Evolutionary conservation across 2,797 vertebrate species (phyloP).

Genomic region (Neoniphon sammara): DNA sequence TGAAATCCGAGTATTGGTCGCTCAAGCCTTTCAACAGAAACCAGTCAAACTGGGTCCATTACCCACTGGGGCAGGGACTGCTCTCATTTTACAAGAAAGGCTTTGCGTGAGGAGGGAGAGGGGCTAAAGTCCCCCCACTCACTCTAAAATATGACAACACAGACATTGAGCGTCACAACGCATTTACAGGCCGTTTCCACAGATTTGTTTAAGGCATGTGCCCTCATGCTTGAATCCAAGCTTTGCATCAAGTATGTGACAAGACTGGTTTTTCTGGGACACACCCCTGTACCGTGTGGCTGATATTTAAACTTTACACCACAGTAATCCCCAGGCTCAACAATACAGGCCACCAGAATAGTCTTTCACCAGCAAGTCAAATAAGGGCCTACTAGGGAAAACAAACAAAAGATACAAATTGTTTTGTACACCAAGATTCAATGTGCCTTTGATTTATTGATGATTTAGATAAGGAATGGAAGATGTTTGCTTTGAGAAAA

Average conservation of each 20-base stretch:
- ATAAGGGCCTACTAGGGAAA: neutral
- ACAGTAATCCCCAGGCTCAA: constrained; percentile 10
- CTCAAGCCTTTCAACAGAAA: constrained; percentile 64
- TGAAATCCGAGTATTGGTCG: constrained; percentile 68
- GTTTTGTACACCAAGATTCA: too few relatives aligned
- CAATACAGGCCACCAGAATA: neutral
- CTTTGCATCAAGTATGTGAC: constrained; percentile 46
- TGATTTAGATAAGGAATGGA: too few relatives aligned
- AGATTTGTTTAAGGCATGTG: neutral
- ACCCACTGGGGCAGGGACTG: constrained; percentile 23
- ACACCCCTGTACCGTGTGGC: constrained; percentile 52
- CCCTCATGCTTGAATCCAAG: constrained; percentile 20
- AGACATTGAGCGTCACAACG: neutral
- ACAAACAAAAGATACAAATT: too few relatives aligned
- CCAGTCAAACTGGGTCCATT: constrained; percentile 72
- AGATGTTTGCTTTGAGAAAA: constrained; percentile 1
- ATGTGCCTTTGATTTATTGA: too few relatives aligned
- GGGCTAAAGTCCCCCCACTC: neutral
- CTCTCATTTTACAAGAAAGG: constrained; percentile 57
- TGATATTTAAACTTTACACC: constrained; percentile 44
- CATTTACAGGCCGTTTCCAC: neutral
- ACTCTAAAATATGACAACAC: neutral
- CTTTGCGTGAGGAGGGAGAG: constrained; percentile 12
- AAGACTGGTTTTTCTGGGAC: constrained; percentile 56
- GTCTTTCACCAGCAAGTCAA: neutral